Evolutionary conservation across 2,888 invertebrate species (phyloP).

Genomic region (Heteromurus nitidus): DNA sequence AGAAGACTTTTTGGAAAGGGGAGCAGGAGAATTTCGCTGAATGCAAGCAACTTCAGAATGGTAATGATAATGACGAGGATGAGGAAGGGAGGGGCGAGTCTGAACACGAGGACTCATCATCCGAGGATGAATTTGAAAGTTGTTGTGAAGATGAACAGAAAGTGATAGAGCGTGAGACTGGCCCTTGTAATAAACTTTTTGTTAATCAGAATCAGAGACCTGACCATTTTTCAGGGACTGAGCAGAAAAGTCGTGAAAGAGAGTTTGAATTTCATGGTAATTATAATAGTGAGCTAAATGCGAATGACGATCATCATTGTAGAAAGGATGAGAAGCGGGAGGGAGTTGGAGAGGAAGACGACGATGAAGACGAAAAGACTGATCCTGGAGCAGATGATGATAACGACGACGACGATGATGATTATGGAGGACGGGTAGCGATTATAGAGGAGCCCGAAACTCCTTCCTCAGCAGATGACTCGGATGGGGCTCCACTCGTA

Average conservation of each 20-base stretch:
- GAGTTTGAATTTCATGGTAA: conserved; percentile 56
- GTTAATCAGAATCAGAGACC: conserved; percentile 50
- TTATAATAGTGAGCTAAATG: conserved; percentile 64
- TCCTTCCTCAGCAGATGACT: conserved; percentile 68
- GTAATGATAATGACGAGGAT: conserved; percentile 50
- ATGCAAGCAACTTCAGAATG: conserved; percentile 37
- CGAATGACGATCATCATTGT: conserved; percentile 36
- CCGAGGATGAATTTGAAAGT: conserved; percentile 74
- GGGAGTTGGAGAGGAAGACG: conserved; percentile 64
- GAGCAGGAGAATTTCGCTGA: conserved; percentile 40
- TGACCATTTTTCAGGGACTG: conserved; percentile 44
- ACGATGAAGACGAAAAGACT: conserved; percentile 73
- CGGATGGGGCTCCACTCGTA: conserved; percentile 67
- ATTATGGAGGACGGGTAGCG: conserved; percentile 64
- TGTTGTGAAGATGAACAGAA: conserved; percentile 74
- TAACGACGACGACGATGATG: conserved; percentile 74
- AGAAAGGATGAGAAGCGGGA: neutral
- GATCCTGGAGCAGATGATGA: conserved; percentile 66
- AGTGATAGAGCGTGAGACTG: conserved; percentile 71
- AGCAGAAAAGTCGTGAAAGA: conserved; percentile 41
- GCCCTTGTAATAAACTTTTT: conserved; percentile 50
- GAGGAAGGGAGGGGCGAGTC: conserved; percentile 3
- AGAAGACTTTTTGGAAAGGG: conserved; percentile 72
- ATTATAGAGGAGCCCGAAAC: conserved; percentile 73
- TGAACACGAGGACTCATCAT: conserved; percentile 46